Evolutionary conservation across 2,113 vertebrate genomes (phyloP), one percentile per base, ranked within the genome.

Genomic region (Pterocles orientalis): DNA sequence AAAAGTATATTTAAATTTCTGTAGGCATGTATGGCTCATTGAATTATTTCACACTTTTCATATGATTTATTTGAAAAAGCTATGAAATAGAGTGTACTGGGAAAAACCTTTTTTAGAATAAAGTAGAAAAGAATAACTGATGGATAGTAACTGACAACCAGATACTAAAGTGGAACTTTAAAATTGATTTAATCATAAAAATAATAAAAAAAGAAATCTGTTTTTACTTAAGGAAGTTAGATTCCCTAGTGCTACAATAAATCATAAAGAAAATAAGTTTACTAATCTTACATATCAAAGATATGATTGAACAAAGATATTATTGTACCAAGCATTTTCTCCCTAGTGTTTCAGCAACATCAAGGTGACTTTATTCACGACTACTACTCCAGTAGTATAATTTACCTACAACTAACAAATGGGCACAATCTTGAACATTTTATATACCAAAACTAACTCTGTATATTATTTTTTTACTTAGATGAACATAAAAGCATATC

Each of bases 101-200:
- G 51, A 18, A 88, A 97, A 97, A 36, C 26, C 81, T 82, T 93
- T 93, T 90, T 77, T 53, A 79, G 33, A 79, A 51, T 39, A 56
- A 82, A 65, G 14, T 51, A 68, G 86, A 94, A 95, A 94, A 29
- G 23, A 65, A 92, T 90, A 88, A 39, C 50, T 97, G 96, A 97
- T 83, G 84, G 73, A 97, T 95, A 80, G 51, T 69, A 96, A 88
- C 72, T 95, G 95, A 94, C 88, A 96, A 78, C 26, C 36, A 89
- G 80, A 91, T 68, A 54, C 33, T 16, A 71, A 96, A 97, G 96
- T 64, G 16, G 90, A 90, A 82, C 18, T 86, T 90, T 33, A 56
- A 93, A 87, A 96, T 39, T 57, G 3, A 94, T 92, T 94, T 93
- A 4, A 90, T 34, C 17, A 16, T 86, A 91, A 95, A 95, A 92